A percentile compares a stretch with the other conserved stretches of the same genome.
These are phyloP conservation scores for Erythrocercus mccallii DNA, from an alignment of 2,113 vertebrate species.

Conservation along the genomic window DNA sequence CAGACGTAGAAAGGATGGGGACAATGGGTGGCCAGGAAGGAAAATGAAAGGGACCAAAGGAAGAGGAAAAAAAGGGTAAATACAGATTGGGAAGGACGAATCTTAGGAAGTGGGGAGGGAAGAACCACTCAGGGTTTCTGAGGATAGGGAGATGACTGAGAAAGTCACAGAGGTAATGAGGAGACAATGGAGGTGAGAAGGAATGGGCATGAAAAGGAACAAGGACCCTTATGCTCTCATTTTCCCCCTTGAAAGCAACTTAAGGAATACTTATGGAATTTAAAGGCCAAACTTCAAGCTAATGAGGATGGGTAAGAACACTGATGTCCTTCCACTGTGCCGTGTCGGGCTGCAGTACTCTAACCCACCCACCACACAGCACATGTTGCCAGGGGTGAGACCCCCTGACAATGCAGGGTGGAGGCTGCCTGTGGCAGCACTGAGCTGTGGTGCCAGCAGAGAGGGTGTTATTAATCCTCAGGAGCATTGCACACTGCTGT, in stretches of 20 bases:
- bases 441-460: background rate
- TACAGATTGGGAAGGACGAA: background rate
- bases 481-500: background rate
- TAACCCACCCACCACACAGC: background rate
- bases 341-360: background rate
- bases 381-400: background rate
- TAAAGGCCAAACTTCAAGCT: background rate
- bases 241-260: background rate
- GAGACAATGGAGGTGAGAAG: background rate
- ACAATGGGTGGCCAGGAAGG: background rate
- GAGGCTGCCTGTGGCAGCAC: background rate
- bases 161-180: background rate
- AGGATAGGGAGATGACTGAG: background rate
- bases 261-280: background rate
- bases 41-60: background rate
- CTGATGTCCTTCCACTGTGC: background rate
- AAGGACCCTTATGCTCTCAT: rapidly evolving
- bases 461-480: background rate
- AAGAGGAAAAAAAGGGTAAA: background rate
- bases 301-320: background rate
- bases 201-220: rapidly evolving
- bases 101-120: background rate
- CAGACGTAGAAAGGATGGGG: background rate
- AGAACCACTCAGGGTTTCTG: background rate
- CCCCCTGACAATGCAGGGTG: background rate